phyloP scores from a whole-genome alignment of 2,113 vertebrate species.

The Arizona elegans region DNA sequence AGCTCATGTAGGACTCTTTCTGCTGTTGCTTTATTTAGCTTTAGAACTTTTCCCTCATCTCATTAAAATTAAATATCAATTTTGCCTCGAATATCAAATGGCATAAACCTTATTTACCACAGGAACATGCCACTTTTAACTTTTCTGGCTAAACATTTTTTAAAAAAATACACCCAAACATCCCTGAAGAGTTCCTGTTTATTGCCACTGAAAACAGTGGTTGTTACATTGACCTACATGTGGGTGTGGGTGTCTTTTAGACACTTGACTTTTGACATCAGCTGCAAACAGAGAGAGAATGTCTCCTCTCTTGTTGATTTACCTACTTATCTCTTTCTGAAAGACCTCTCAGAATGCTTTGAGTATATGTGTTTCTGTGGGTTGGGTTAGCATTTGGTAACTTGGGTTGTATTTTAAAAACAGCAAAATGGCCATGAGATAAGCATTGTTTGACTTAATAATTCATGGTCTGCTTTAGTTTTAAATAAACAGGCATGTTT shows the following conservation, averaged over 20 bases:
- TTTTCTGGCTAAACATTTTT: neutral
- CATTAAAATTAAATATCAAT: neutral
- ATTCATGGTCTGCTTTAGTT: slow-evolving; percentile 27
- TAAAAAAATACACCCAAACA: neutral
- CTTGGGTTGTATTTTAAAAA: slow-evolving; percentile 46
- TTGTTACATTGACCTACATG: slow-evolving; percentile 47
- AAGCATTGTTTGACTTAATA: slow-evolving; percentile 49
- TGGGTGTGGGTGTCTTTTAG: slow-evolving; percentile 25
- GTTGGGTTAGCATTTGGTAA: slow-evolving; percentile 42
- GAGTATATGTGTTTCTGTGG: slow-evolving; percentile 37
- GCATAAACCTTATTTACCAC: neutral
- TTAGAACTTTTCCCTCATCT: neutral
- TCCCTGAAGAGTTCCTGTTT: slow-evolving; percentile 27
- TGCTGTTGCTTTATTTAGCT: neutral
- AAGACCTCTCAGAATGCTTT: slow-evolving; percentile 23
- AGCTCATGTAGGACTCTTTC: neutral
- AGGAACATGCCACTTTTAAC: neutral
- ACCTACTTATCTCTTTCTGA: slow-evolving; percentile 43
- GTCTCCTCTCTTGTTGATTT: slow-evolving; percentile 28
- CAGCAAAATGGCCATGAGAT: slow-evolving; percentile 42
- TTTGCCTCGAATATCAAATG: slow-evolving; percentile 19
- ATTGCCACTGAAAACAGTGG: slow-evolving; percentile 41
- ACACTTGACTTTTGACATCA: slow-evolving; percentile 55
- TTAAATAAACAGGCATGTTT: slow-evolving; percentile 10
- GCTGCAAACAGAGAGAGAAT: slow-evolving; percentile 44